Conservation (phyloP, 2,888 invertebrate species). For the Atherix ibis region DNA sequence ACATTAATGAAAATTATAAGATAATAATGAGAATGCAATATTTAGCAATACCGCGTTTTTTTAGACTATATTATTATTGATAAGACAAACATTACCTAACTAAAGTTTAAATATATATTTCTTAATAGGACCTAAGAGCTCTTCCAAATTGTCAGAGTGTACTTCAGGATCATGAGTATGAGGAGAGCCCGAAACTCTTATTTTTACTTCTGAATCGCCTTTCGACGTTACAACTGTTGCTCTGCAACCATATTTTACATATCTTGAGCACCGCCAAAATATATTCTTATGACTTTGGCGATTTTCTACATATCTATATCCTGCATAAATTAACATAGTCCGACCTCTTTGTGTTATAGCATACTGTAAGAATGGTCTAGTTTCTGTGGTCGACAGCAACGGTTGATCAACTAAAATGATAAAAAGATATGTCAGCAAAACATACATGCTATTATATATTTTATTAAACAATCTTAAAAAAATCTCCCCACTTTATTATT, state of each 20-base stretch:
- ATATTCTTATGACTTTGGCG: constrained; percentile 31
- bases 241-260: constrained; percentile 30
- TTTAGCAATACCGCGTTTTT: too few species aligned
- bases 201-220: constrained; percentile 21
- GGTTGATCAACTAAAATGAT: too few species aligned
- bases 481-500: neutral
- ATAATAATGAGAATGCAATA: too few species aligned
- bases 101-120: too few species aligned
- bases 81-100: too few species aligned
- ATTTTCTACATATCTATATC: constrained; percentile 32
- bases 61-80: too few species aligned
- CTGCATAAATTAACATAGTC: constrained; percentile 30
- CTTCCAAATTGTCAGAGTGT: too few species aligned
- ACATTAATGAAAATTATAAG: too few species aligned
- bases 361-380: too few species aligned
- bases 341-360: constrained; percentile 31
- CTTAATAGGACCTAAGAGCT: too few species aligned
- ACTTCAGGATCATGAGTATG: constrained; percentile 30
- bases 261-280: constrained; percentile 32
- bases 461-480: constrained; percentile 1
- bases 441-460: neutral
- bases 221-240: constrained; percentile 29
- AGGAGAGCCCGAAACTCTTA: constrained; percentile 27
- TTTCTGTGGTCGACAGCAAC: too few species aligned
- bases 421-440: constrained; percentile 1